Conservation (phyloP, 2,888 invertebrate species). For the Nesidiocoris tenuis region DNA sequence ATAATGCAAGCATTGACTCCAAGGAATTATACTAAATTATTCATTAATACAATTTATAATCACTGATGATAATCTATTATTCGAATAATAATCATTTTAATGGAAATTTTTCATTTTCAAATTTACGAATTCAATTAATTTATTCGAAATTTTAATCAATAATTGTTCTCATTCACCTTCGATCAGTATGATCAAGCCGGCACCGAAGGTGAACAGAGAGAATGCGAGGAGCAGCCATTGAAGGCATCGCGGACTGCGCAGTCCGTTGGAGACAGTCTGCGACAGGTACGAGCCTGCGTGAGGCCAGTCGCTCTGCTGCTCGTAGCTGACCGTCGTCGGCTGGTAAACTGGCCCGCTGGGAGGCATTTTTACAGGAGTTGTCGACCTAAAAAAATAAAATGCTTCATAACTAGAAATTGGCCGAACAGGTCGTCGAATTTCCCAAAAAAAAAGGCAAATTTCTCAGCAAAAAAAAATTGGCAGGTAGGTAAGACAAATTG, state of each 20-base stretch:
- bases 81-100: no score
- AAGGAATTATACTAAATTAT: no score
- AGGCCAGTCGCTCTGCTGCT: conserved; percentile 56
- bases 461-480: no score
- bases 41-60: no score
- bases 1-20: no score
- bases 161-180: conserved; percentile 36
- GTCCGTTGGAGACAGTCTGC: conserved; percentile 50
- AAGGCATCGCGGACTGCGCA: conserved; percentile 51
- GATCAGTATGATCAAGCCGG: conserved; percentile 52
- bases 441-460: no score
- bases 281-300: conserved; percentile 52
- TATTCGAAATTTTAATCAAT: not conserved
- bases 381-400: not conserved
- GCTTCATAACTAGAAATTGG: no score
- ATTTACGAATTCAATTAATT: no score
- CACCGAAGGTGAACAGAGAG: conserved; percentile 52
- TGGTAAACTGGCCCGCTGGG: conserved; percentile 71
- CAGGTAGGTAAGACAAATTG: no score
- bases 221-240: conserved; percentile 53
- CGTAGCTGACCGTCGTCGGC: conserved; percentile 75
- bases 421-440: no score
- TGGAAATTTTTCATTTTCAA: no score
- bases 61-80: no score
- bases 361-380: conserved; percentile 58